Evolutionary conservation across 2,888 invertebrate genomes (phyloP).

Genomic region (Apantesis nais): DNA sequence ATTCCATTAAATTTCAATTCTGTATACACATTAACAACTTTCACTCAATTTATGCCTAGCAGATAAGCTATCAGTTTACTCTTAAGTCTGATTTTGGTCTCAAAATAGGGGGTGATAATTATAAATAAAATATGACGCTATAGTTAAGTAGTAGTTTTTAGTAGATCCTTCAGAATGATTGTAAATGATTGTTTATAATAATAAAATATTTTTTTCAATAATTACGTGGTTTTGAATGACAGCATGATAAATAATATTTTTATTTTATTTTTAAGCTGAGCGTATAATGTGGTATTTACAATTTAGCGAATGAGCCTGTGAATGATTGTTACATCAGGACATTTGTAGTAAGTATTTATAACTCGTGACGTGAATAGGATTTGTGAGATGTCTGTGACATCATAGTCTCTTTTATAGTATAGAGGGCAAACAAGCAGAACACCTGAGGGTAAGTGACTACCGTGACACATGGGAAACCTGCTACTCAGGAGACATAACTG

Average conservation of each 20-base stretch:
- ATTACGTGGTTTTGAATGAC: neutral
- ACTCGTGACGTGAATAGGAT: neutral
- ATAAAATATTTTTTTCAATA: neutral
- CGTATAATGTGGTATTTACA: neutral
- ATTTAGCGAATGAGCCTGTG: neutral
- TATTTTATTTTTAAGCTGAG: neutral
- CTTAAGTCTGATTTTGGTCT: too few relatives aligned
- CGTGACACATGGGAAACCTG: neutral
- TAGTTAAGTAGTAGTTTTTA: neutral
- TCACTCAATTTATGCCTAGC: neutral
- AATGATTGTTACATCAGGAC: neutral
- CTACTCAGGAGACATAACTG: neutral
- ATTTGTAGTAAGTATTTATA: neutral
- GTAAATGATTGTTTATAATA: neutral
- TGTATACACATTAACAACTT: neutral
- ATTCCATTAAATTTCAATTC: neutral
- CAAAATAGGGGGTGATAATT: too few relatives aligned
- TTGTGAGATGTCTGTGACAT: neutral
- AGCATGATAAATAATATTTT: neutral
- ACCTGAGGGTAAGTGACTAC: neutral
- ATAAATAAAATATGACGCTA: neutral
- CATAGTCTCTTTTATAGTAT: neutral
- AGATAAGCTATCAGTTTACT: too few relatives aligned
- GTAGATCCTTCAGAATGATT: neutral
- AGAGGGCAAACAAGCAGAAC: neutral